A percentile compares a stretch with the other conserved stretches of the same genome.
Evolutionary conservation across 2,797 vertebrate genomes (phyloP).

Genomic region (Distichodus sexfasciatus): DNA sequence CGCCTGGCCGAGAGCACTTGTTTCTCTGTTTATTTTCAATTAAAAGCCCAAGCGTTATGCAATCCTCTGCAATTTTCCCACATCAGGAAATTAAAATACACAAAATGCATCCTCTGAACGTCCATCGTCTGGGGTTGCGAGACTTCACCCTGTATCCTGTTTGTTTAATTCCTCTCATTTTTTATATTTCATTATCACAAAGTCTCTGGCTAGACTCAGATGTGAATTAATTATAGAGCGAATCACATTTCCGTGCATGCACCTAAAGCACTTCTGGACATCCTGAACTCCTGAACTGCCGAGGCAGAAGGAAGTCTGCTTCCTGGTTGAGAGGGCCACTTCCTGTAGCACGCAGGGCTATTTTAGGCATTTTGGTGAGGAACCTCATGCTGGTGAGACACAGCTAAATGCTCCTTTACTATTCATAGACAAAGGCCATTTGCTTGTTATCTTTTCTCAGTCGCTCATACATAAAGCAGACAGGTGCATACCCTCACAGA

Average conservation of each 20-base stretch:
- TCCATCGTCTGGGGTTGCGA: neutral
- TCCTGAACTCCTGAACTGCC: slow-evolving; percentile 27
- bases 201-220: too few species aligned
- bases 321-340: slow-evolving; percentile 34
- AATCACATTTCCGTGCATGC: neutral
- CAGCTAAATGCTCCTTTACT: neutral
- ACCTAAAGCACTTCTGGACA: neutral
- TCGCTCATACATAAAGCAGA: neutral
- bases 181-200: too few species aligned
- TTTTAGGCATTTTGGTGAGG: neutral
- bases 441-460: neutral
- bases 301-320: slow-evolving; percentile 43
- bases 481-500: neutral
- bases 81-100: slow-evolving; percentile 39
- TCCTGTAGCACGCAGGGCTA: slow-evolving; percentile 35
- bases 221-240: too few species aligned
- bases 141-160: neutral
- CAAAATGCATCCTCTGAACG: slow-evolving; percentile 3
- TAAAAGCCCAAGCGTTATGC: slow-evolving; percentile 13
- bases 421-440: neutral
- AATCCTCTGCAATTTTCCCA: slow-evolving; percentile 16
- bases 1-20: neutral
- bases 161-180: neutral
- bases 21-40: slow-evolving; percentile 36
- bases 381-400: neutral